Evolutionary conservation across 2,888 invertebrate genomes (phyloP).

Genomic region (Tolmerus cingulatus): DNA sequence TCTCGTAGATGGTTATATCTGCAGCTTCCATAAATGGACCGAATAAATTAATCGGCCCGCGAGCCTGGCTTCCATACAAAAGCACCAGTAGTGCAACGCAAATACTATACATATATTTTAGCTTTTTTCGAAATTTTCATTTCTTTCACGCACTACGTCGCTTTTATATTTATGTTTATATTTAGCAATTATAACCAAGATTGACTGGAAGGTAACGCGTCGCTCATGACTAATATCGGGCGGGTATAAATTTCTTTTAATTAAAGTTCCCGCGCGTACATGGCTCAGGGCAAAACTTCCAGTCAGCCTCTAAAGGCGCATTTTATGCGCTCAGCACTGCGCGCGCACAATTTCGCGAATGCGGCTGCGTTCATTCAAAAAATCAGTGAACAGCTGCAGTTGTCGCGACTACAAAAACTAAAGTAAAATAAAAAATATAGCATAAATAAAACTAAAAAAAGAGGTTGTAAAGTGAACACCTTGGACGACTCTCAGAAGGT

Average conservation of each 20-base stretch:
- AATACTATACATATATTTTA: background rate
- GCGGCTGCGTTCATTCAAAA: conserved; percentile 15
- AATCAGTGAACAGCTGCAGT: background rate
- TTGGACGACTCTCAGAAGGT: conserved; percentile 17
- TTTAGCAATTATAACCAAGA: background rate
- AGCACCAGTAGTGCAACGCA: background rate
- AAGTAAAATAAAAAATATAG: background rate
- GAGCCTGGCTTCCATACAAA: background rate
- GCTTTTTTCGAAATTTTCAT: background rate
- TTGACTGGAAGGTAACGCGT: background rate
- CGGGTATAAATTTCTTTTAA: background rate
- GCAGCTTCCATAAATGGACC: background rate
- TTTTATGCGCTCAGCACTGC: background rate
- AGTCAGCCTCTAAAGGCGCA: background rate
- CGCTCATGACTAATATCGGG: conserved; percentile 9
- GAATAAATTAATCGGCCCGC: conserved; percentile 1
- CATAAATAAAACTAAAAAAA: background rate
- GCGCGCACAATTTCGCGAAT: background rate
- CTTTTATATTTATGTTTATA: conserved; percentile 1
- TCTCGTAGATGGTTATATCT: conserved; percentile 1
- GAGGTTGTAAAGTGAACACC: background rate
- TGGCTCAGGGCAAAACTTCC: background rate
- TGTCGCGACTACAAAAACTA: background rate
- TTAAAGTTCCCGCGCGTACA: background rate
- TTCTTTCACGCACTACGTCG: background rate